Conservation (phyloP, 1,140 invertebrate species). For the Drosophila lowei region DNA sequence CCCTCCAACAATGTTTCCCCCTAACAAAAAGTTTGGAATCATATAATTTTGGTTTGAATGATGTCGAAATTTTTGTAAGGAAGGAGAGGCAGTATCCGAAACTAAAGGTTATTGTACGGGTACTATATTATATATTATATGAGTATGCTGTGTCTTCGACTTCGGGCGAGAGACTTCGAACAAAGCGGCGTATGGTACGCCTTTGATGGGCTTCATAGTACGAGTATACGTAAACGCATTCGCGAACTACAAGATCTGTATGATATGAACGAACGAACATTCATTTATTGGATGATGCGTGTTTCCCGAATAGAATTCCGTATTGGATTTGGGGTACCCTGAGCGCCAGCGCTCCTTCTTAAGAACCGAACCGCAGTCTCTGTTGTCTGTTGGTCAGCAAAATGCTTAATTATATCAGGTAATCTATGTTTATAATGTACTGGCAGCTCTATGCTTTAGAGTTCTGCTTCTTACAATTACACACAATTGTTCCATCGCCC, state of each 20-base stretch:
- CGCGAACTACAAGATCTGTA: background rate
- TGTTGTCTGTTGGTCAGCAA: conserved; percentile 22
- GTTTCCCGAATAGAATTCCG: conserved; percentile 10
- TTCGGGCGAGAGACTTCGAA: too few species aligned
- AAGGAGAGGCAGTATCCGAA: too few species aligned
- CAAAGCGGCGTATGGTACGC: too few species aligned
- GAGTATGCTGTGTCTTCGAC: too few species aligned
- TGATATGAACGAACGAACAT: conserved; percentile 1
- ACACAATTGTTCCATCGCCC: conserved; percentile 22
- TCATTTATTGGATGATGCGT: background rate
- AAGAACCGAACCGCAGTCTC: conserved; percentile 4
- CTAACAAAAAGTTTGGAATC: too few species aligned
- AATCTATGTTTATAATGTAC: conserved; percentile 30
- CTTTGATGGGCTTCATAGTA: too few species aligned
- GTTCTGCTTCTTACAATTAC: conserved; percentile 23
- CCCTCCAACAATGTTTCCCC: too few species aligned
- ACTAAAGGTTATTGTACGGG: too few species aligned
- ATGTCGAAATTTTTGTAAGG: too few species aligned
- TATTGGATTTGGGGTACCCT: conserved; percentile 13
- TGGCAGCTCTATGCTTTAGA: conserved; percentile 16
- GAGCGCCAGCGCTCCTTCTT: conserved; percentile 13
- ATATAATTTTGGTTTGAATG: too few species aligned
- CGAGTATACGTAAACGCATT: too few species aligned
- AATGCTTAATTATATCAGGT: conserved; percentile 29
- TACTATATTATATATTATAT: too few species aligned